These are phyloP conservation scores for Heteromyza rotundicornis DNA, from an alignment of 2,888 invertebrate genomes.

Conservation along the genomic window DNA sequence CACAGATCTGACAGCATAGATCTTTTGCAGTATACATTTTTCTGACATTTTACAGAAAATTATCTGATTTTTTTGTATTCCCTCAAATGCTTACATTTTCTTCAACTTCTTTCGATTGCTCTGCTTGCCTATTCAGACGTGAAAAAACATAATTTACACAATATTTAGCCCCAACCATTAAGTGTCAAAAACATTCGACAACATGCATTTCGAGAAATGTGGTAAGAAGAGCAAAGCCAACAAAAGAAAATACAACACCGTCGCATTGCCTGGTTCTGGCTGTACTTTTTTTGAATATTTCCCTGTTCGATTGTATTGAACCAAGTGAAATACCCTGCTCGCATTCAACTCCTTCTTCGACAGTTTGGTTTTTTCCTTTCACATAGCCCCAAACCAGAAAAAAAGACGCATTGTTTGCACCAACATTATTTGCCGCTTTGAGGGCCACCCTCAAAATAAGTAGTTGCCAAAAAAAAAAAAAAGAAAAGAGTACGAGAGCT, in stretches of 20 bases:
- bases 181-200: conserved; percentile 33
- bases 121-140: conserved; percentile 21
- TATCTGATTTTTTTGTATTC: too few relatives aligned
- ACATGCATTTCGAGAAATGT: conserved; percentile 16
- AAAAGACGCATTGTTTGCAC: not conserved
- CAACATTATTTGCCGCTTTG: not conserved
- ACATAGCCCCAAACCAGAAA: too few relatives aligned
- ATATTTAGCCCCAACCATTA: conserved; percentile 23
- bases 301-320: too few relatives aligned
- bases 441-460: not conserved
- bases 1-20: too few relatives aligned
- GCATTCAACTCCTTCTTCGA: too few relatives aligned
- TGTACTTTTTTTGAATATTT: not conserved
- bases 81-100: too few relatives aligned
- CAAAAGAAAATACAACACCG: not conserved
- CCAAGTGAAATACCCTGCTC: too few relatives aligned
- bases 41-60: too few relatives aligned
- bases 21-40: too few relatives aligned
- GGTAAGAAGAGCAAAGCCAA: too few relatives aligned
- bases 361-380: too few relatives aligned
- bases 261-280: not conserved
- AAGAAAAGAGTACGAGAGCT: not conserved
- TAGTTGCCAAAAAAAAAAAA: not conserved
- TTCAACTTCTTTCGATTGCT: not conserved
- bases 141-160: conserved; percentile 36